Percentiles rank a stretch among this genome's conserved stretches.
phyloP scores from a whole-genome alignment of 2,797 vertebrate genomes.

The Molossus alvarezi region DNA sequence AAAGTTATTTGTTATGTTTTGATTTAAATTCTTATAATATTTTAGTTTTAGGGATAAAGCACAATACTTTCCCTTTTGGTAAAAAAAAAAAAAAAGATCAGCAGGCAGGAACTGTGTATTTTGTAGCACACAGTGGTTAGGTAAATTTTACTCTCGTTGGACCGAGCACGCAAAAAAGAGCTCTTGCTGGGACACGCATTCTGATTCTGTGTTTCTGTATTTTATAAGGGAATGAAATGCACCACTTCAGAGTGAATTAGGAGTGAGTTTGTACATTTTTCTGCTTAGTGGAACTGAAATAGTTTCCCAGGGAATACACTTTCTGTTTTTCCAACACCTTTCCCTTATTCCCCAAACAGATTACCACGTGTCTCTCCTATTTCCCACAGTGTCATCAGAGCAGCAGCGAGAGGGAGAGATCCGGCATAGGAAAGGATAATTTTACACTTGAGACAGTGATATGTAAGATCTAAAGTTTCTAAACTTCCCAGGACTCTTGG shows the following conservation, averaged over 20 bases:
- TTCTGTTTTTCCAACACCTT: conserved; percentile 84
- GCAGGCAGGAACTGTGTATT: conserved; percentile 10
- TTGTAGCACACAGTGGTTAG: neutral
- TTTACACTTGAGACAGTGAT: conserved; percentile 77
- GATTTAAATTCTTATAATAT: neutral
- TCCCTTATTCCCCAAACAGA: conserved; percentile 87
- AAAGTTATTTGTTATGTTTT: conserved; percentile 5
- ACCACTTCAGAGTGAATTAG: conserved; percentile 87
- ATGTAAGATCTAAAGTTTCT: conserved; percentile 83
- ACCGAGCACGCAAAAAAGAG: conserved; percentile 76
- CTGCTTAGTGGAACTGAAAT: conserved; percentile 81
- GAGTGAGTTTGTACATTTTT: conserved; percentile 86
- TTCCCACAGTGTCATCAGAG: conserved; percentile 85
- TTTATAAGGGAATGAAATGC: conserved; percentile 86
- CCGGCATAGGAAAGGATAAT: conserved; percentile 71
- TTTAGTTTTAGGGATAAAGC: conserved; percentile 66
- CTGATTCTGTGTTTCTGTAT: conserved; percentile 71
- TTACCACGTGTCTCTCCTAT: conserved; percentile 73
- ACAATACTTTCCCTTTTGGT: neutral
- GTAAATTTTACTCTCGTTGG: conserved; percentile 55
- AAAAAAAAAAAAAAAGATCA: neutral
- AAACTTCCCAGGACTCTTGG: conserved; percentile 84
- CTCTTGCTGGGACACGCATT: conserved; percentile 78
- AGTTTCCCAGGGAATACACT: conserved; percentile 88
- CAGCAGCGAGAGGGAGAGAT: conserved; percentile 68